Percentiles rank a stretch among this genome's conserved stretches.
Conservation (phyloP, 2,113 vertebrate species). For the Pterocles orientalis region DNA sequence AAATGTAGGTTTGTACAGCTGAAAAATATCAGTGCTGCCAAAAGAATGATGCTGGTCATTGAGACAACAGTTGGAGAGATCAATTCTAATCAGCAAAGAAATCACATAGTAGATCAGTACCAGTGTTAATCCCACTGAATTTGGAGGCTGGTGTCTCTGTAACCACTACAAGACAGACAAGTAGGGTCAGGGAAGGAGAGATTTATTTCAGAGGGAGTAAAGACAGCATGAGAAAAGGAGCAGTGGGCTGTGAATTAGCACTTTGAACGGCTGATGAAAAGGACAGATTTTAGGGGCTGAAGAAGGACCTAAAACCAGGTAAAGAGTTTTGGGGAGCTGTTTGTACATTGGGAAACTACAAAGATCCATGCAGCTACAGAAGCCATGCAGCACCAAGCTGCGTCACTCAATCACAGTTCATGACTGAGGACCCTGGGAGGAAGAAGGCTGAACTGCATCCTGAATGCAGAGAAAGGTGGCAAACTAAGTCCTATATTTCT, state of each 20-base stretch:
- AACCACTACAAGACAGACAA: background rate
- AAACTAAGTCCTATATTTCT: background rate
- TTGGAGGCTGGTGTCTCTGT: background rate
- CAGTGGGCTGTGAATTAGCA: background rate
- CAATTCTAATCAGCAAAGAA: background rate
- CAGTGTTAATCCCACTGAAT: background rate
- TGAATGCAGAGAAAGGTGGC: background rate
- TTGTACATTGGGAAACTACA: background rate
- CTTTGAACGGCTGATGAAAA: background rate
- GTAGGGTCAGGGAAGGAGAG: background rate
- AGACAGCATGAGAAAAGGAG: background rate
- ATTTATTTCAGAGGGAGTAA: background rate
- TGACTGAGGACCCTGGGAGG: background rate
- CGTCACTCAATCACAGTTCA: background rate
- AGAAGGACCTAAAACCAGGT: background rate
- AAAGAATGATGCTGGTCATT: background rate
- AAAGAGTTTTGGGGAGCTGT: background rate
- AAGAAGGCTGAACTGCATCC: background rate
- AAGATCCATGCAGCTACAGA: background rate
- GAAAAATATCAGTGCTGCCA: background rate
- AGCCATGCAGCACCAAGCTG: background rate
- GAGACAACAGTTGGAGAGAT: background rate
- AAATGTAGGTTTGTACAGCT: background rate
- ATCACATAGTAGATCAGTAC: background rate
- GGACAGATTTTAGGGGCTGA: background rate